These are phyloP conservation scores for Papilio polytes DNA, from an alignment of 1,140 invertebrate genomes.

Conservation along the genomic window DNA sequence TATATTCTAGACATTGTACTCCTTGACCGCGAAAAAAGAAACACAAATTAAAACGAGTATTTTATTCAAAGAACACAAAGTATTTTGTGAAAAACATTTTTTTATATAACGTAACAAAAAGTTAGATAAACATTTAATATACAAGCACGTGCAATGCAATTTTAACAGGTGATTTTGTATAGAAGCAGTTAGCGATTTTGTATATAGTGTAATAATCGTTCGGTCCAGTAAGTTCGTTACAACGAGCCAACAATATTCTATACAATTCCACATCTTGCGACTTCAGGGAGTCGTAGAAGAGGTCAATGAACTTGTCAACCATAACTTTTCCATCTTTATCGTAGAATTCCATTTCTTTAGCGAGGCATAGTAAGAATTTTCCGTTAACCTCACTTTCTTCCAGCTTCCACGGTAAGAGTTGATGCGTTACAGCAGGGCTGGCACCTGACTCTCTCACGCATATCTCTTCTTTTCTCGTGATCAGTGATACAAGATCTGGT, in stretches of 20 bases:
- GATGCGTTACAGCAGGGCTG: neutral
- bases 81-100: neutral
- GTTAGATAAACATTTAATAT: neutral
- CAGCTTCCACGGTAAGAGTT: constrained; percentile 15
- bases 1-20: neutral
- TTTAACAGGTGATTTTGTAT: neutral
- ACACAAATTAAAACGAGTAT: neutral
- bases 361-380: constrained; percentile 12
- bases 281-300: neutral
- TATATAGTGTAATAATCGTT: neutral
- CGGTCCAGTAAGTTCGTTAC: neutral
- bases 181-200: constrained; percentile 22
- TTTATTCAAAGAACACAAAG: neutral
- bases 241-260: neutral
- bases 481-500: neutral
- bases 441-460: neutral
- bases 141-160: constrained; percentile 2
- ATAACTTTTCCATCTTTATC: constrained; percentile 3
- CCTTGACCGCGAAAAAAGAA: neutral
- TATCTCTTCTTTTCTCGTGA: neutral
- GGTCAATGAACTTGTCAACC: constrained; percentile 15
- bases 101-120: neutral
- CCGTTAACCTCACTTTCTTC: constrained; percentile 20
- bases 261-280: neutral
- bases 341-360: constrained; percentile 1